A percentile compares a stretch with the other conserved stretches of the same genome.
Evolutionary conservation across 1,140 invertebrate species (phyloP).

Genomic region (Aricia agestis): DNA sequence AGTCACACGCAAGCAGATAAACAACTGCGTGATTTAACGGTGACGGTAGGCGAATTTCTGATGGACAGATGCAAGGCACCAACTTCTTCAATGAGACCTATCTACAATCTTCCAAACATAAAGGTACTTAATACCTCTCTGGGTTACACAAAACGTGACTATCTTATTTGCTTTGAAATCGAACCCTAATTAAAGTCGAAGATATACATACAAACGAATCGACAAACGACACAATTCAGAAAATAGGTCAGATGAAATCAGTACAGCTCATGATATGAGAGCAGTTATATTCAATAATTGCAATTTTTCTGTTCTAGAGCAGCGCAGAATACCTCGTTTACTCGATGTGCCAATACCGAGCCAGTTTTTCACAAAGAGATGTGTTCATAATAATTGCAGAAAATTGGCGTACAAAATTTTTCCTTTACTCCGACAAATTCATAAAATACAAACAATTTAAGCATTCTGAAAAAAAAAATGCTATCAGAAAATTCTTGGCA

Average conservation of each 20-base stretch:
- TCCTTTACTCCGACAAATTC: conserved; percentile 6
- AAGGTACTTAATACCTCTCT: too few relatives aligned
- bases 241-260: conserved; percentile 11
- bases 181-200: neutral
- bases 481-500: neutral
- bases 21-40: too few relatives aligned
- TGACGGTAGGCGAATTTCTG: too few relatives aligned
- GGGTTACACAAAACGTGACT: too few relatives aligned
- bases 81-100: too few relatives aligned
- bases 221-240: neutral
- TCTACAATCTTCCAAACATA: too few relatives aligned
- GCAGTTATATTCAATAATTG: conserved; percentile 7
- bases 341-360: neutral
- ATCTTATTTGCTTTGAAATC: neutral
- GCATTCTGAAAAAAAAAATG: neutral
- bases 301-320: neutral
- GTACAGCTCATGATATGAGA: neutral
- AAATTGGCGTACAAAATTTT: neutral
- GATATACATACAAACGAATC: neutral
- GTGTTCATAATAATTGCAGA: neutral
- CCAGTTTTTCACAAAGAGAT: neutral
- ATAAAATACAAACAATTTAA: neutral
- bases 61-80: too few relatives aligned
- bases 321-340: neutral
- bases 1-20: too few relatives aligned